These are phyloP conservation scores for Lanius collurio DNA, from an alignment of 2,113 vertebrate genomes.

Conservation along the genomic window DNA sequence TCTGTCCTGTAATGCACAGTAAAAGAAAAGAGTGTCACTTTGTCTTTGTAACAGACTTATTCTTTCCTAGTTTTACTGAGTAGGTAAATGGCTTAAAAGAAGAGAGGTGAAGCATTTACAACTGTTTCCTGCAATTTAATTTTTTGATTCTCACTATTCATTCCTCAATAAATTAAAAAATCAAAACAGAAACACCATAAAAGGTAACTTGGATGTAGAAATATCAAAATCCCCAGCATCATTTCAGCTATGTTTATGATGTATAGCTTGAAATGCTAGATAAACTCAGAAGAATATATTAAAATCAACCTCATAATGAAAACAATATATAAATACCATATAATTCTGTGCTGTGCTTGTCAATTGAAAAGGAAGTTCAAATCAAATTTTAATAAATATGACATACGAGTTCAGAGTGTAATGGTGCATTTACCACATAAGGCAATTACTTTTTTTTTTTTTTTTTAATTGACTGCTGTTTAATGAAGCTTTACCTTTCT, in stretches of 20 bases:
- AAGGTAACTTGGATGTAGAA: slow-evolving; percentile 53
- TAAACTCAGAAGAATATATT: slow-evolving; percentile 32
- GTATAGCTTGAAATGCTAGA: slow-evolving; percentile 27
- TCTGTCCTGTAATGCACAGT: not conserved
- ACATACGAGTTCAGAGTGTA: not conserved
- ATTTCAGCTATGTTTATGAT: slow-evolving; percentile 3
- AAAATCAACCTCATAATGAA: slow-evolving; percentile 8
- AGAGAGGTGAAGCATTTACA: not conserved
- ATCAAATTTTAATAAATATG: slow-evolving; percentile 55
- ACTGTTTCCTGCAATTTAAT: not conserved
- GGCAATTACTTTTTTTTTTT: not conserved
- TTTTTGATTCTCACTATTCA: not conserved
- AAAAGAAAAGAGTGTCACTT: not conserved
- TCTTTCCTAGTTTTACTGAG: not conserved
- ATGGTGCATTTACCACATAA: slow-evolving; percentile 22
- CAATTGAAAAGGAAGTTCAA: slow-evolving; percentile 3
- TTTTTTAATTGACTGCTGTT: slow-evolving; percentile 47
- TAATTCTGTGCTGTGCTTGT: not conserved
- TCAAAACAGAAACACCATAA: not conserved
- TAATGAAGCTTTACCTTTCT: slow-evolving; percentile 68
- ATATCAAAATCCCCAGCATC: not conserved
- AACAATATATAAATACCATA: slow-evolving; percentile 1
- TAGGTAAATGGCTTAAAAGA: not conserved
- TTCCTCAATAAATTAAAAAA: not conserved
- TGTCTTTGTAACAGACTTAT: not conserved